phyloP scores from a whole-genome alignment of 2,113 vertebrate species.

The Phyllopteryx taeniolatus region DNA sequence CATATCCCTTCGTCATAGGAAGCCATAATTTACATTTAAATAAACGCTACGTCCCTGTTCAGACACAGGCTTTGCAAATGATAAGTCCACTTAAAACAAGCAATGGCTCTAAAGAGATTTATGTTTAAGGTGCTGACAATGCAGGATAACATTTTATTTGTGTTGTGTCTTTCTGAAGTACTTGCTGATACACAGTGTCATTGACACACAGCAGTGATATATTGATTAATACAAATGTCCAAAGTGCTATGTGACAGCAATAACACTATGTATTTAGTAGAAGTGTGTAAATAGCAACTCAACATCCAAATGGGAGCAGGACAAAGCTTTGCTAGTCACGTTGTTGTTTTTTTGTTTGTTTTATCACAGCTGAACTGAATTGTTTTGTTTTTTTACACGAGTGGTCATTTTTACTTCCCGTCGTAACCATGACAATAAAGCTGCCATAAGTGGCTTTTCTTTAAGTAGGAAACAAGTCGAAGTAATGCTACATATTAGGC shows the following conservation, averaged over 20 bases:
- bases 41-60: no score
- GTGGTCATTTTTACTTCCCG: not conserved
- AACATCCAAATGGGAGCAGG: not conserved
- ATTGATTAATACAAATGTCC: not conserved
- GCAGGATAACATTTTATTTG: no score
- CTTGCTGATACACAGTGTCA: not conserved
- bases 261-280: not conserved
- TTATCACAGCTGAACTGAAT: not conserved
- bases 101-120: no score
- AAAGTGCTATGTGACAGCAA: not conserved
- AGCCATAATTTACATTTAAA: no score
- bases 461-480: not conserved
- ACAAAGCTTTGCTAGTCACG: not conserved
- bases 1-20: no score
- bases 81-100: no score
- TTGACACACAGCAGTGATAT: not conserved
- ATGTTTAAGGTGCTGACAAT: no score
- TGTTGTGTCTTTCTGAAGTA: no score
- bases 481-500: not conserved
- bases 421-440: not conserved
- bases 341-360: not conserved
- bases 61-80: no score
- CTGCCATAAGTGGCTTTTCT: not conserved
- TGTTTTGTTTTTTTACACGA: not conserved
- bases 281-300: slow-evolving; percentile 8